Percentiles rank a stretch among this genome's conserved stretches.
Evolutionary conservation across 2,113 vertebrate species (phyloP).

Genomic region (Elephantulus edwardii): DNA sequence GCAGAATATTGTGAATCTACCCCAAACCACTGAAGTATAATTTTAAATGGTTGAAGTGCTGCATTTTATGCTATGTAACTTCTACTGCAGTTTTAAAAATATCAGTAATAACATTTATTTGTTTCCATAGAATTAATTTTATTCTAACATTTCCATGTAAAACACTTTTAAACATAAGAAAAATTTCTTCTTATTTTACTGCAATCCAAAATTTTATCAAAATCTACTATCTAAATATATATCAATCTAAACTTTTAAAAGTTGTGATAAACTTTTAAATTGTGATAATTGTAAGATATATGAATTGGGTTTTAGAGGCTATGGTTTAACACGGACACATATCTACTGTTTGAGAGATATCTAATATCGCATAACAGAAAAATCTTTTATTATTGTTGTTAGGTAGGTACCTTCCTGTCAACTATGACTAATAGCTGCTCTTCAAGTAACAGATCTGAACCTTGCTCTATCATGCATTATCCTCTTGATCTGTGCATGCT

Average conservation of each 20-base stretch:
- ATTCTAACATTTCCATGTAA: neutral
- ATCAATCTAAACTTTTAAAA: constrained; percentile 5
- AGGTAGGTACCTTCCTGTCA: no score
- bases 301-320: neutral
- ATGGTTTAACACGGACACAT: neutral
- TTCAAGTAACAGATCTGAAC: no score
- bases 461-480: no score
- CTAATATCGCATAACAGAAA: neutral
- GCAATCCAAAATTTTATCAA: constrained; percentile 22
- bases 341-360: neutral
- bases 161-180: constrained; percentile 11
- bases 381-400: constrained; percentile 15
- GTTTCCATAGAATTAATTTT: constrained; percentile 7
- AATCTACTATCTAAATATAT: neutral
- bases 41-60: neutral
- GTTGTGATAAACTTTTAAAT: neutral
- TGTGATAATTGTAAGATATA: constrained; percentile 35
- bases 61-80: neutral
- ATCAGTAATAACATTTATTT: neutral
- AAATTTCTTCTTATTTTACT: neutral
- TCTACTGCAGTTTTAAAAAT: constrained; percentile 24
- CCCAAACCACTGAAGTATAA: neutral
- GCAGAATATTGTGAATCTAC: neutral
- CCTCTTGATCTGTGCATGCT: no score
- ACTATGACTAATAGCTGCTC: no score